phyloP scores from a whole-genome alignment of 2,797 vertebrate species.

The Selene dorsalis region DNA sequence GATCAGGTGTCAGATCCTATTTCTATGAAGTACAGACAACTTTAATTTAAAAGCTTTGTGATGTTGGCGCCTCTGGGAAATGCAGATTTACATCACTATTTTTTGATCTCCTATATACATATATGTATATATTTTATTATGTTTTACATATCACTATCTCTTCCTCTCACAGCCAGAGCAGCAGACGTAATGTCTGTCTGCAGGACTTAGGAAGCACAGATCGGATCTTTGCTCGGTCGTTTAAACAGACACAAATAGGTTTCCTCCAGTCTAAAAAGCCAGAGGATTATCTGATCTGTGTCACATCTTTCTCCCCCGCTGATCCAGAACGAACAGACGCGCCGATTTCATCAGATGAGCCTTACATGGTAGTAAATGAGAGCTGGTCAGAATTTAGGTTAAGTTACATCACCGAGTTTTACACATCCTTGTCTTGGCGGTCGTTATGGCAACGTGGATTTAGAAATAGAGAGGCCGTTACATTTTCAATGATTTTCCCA shows the following conservation, averaged over 20 bases:
- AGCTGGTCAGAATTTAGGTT: slow-evolving; percentile 42
- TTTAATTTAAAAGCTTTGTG: slow-evolving; percentile 1
- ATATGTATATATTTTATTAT: neutral
- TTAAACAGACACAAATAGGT: slow-evolving; percentile 23
- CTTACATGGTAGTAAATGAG: slow-evolving; percentile 46
- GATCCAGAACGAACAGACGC: slow-evolving; percentile 18
- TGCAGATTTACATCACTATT: neutral
- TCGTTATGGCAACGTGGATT: slow-evolving; percentile 74
- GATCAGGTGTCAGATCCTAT: slow-evolving; percentile 6
- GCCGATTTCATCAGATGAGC: slow-evolving; percentile 48
- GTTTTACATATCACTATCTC: neutral
- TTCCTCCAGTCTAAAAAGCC: slow-evolving; percentile 31
- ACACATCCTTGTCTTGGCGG: slow-evolving; percentile 58
- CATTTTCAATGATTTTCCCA: slow-evolving; percentile 66
- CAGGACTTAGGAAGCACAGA: slow-evolving; percentile 13
- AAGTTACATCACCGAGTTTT: slow-evolving; percentile 62
- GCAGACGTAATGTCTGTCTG: neutral
- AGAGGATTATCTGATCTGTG: slow-evolving; percentile 57
- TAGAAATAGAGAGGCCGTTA: slow-evolving; percentile 37
- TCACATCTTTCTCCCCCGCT: slow-evolving; percentile 25
- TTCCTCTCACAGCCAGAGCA: slow-evolving; percentile 5
- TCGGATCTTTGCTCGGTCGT: slow-evolving; percentile 21
- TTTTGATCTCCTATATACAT: neutral
- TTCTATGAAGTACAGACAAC: neutral
- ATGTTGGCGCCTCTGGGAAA: neutral